phyloP scores from a whole-genome alignment of 2,113 vertebrate genomes.

The Petroica traversi region DNA sequence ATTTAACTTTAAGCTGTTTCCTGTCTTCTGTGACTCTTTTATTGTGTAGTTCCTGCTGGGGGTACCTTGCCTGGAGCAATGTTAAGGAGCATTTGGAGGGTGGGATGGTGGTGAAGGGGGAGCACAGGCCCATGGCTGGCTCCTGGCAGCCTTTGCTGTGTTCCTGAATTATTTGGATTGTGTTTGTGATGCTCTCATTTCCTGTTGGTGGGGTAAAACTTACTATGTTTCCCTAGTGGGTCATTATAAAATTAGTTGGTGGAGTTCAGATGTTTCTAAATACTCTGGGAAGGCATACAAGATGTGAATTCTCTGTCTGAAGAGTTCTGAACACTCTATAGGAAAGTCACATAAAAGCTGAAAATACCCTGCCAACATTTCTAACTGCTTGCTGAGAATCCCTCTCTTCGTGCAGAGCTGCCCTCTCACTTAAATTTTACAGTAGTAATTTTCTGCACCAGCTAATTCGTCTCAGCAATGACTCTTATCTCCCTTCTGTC shows the following conservation, averaged over 20 bases:
- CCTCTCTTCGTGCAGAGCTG: neutral
- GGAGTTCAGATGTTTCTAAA: neutral
- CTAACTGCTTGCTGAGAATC: rapidly evolving
- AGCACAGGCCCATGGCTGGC: neutral
- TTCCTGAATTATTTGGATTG: neutral
- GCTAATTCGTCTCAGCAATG: neutral
- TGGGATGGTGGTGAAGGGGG: neutral
- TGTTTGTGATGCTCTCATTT: neutral
- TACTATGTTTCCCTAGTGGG: rapidly evolving
- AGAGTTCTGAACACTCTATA: neutral
- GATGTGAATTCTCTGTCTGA: neutral
- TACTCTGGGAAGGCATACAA: neutral
- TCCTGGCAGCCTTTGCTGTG: neutral
- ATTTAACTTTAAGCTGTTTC: neutral
- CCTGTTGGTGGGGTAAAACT: neutral
- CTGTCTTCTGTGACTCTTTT: neutral
- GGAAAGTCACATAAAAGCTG: neutral
- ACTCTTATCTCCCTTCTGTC: neutral
- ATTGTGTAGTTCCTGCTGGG: neutral
- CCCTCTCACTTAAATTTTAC: neutral
- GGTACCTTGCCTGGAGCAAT: neutral
- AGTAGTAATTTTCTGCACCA: neutral
- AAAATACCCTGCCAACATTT: neutral
- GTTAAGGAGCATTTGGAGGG: neutral
- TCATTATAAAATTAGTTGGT: neutral